These are phyloP conservation scores for Oxyteleia sp. DNA, from an alignment of 2,888 invertebrate genomes.

Conservation along the genomic window DNA sequence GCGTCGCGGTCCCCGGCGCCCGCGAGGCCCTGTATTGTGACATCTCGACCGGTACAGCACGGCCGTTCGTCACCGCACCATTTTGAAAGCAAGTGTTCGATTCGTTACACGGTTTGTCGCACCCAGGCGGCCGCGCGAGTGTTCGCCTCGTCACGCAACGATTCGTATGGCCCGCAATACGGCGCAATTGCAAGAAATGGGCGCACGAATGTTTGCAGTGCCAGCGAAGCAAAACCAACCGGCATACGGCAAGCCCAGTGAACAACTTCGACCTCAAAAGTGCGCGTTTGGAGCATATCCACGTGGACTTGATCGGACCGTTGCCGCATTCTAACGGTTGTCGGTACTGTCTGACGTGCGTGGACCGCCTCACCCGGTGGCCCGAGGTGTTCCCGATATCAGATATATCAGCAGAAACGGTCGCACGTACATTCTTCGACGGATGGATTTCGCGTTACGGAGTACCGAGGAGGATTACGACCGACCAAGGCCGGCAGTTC, in stretches of 20 bases:
- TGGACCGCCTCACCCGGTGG: constrained; percentile 79
- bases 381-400: constrained; percentile 56
- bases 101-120: constrained; percentile 76
- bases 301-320: constrained; percentile 81
- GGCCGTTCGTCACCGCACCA: constrained; percentile 66
- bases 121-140: constrained; percentile 76
- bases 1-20: constrained; percentile 76
- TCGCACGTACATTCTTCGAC: constrained; percentile 57
- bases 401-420: constrained; percentile 68
- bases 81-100: constrained; percentile 70
- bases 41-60: not conserved
- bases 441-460: constrained; percentile 72
- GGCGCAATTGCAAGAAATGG: constrained; percentile 81
- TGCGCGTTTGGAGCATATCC: constrained; percentile 80
- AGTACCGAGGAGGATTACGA: constrained; percentile 66
- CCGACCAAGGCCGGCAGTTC: constrained; percentile 78
- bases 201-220: constrained; percentile 58
- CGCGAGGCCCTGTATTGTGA: constrained; percentile 79
- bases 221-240: constrained; percentile 11
- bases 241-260: constrained; percentile 73
- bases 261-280: constrained; percentile 74
- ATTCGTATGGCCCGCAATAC: constrained; percentile 84
- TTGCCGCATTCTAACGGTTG: constrained; percentile 25
- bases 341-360: constrained; percentile 82
- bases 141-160: constrained; percentile 79